A percentile compares a stretch with the other conserved stretches of the same genome.
Conservation (phyloP, 2,113 vertebrate genomes). For the Arizona elegans region DNA sequence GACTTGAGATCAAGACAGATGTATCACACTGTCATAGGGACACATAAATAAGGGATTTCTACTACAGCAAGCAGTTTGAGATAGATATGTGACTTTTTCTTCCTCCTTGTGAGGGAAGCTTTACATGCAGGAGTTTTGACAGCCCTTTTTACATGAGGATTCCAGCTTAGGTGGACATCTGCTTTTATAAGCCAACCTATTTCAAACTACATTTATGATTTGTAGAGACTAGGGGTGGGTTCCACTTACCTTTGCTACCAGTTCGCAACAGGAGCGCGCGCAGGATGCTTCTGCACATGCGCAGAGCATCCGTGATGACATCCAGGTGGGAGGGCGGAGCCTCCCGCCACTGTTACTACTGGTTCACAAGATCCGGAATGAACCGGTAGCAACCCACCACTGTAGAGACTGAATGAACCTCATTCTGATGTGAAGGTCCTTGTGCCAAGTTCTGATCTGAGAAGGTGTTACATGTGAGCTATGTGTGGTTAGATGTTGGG, state of each 20-base stretch:
- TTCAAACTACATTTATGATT: neutral
- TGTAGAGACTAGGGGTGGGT: neutral
- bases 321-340: no score
- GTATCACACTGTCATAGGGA: neutral
- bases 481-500: neutral
- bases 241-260: no score
- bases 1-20: neutral
- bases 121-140: neutral
- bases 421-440: neutral
- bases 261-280: no score
- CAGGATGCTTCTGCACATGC: no score
- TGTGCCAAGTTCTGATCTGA: neutral
- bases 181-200: neutral
- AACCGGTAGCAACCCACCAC: no score
- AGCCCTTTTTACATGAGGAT: neutral
- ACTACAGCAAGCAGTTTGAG: neutral
- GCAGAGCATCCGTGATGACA: no score
- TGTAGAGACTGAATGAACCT: neutral
- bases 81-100: neutral
- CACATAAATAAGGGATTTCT: neutral
- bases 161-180: neutral
- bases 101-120: neutral
- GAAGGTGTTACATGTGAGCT: neutral
- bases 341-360: no score
- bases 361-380: no score